Base-by-base conservation (phyloP, 2,797 vertebrate species). In the Pipistrellus kuhlii region DNA sequence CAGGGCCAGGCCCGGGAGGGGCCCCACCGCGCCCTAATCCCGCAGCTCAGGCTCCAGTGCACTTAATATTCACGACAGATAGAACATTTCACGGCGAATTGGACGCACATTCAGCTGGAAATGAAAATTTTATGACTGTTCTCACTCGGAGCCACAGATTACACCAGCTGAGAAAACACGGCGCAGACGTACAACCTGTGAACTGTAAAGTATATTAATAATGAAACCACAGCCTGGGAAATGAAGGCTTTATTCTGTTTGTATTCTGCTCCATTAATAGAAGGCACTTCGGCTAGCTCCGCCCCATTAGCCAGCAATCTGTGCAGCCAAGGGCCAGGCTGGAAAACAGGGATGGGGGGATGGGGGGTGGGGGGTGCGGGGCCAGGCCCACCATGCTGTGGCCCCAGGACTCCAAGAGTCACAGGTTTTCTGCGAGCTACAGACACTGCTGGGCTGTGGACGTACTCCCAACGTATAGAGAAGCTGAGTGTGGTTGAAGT, bases 121-220 rank as follows among this genome's bases (percentile, higher is more conserved):
- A 98, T 98, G 98, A 98, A 98, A 98, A 98, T 98, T 98, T 98
- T 98, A 98, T 98, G 98, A 98, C 98, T 98, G 97, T 98, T 98
- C 98, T 98, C 98, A 98, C 98, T 97, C 88, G 0, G 76, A 71
- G 90, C 97, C 0, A 77, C 98, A 97, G 98, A 98, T 98, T 98
- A 98, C 97, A 95, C 98, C 98, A 98, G 98, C 98, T 98, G 98
- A 98, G 98, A 98, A 98, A 98, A 98, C 98, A 98, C 91, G 96
- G 97, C 80, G 94, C 97, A 97, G 97, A 98, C 97, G 97, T 98
- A 98, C 98, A 98, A 98, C 98, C 98, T 97, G 97, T 98, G 98
- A 98, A 98, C 98, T 98, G 98, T 98, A 98, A 98, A 98, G 98
- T 98, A 98, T 98, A 98, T 98, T 98, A 98, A 98, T 98, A 98